A percentile compares a stretch with the other conserved stretches of the same genome.
Evolutionary conservation across 2,888 invertebrate species (phyloP).

Genomic region (Steinernema scapterisci): DNA sequence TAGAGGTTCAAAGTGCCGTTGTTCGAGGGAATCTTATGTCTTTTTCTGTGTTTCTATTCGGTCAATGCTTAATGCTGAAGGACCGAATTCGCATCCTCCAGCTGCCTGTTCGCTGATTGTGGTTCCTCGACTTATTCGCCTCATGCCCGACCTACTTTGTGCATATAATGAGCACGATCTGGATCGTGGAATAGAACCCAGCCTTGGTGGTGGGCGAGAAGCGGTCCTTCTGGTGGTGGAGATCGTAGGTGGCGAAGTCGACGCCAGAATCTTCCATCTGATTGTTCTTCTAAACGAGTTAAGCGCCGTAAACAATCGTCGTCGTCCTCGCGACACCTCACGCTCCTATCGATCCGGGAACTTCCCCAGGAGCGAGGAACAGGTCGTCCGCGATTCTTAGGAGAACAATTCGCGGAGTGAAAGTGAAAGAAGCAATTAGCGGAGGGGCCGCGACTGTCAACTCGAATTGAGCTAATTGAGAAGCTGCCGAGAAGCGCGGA

Average conservation of each 20-base stretch:
- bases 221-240: slow-evolving; percentile 23
- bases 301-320: too few species aligned
- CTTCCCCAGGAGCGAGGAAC: not conserved
- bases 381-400: not conserved
- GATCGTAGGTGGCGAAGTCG: slow-evolving; percentile 23
- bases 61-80: too few species aligned
- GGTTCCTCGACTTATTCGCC: too few species aligned
- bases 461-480: slow-evolving; percentile 28
- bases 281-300: not conserved
- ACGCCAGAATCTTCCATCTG: slow-evolving; percentile 9
- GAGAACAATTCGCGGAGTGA: not conserved
- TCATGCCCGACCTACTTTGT: slow-evolving; percentile 9
- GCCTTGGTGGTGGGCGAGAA: slow-evolving; percentile 1
- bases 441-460: slow-evolving; percentile 15
- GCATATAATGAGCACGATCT: slow-evolving; percentile 18
- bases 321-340: not conserved
- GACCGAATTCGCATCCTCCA: too few species aligned
- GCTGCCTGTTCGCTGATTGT: too few species aligned
- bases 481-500: not conserved
- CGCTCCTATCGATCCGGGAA: slow-evolving; percentile 19
- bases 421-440: slow-evolving; percentile 14
- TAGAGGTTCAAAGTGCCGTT: too few species aligned
- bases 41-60: too few species aligned
- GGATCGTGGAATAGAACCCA: slow-evolving; percentile 17
- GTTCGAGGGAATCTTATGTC: not conserved